Base-by-base conservation (phyloP, 1,140 invertebrate genomes). In the Drosophila repleta region DNA sequence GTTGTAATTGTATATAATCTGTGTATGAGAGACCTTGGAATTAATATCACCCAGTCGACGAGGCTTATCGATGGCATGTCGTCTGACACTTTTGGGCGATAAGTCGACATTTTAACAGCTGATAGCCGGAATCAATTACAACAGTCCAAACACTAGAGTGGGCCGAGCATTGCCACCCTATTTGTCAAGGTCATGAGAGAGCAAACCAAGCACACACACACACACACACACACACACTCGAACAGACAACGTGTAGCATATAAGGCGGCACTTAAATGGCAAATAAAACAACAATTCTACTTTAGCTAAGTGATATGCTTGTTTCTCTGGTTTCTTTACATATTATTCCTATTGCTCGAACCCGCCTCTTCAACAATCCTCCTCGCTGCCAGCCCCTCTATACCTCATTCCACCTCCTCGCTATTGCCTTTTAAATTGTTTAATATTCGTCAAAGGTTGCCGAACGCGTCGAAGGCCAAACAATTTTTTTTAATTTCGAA, bases 391-490 rank as follows among this genome's bases (percentile, higher is more conserved):
- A 3, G 4, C 3, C 4, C 39, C 45, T 20, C 8, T 18, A 3
- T 32, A 13, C 17, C 4, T 4, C 37, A 4, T 17, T 11, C 15
- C 35, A 8, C 13, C 4, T 24, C 11, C 39, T 6, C n/a, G n/a
- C 13, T 21, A n/a, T 62, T 76, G 57, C 68, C 73, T 70, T 75
- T 85, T 68, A 88, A 88, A 88, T 87, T 88, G 83, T 82, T 87
- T 87, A 88, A 87, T 88, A 87, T 87, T 87, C 82, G 75, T 88
- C 75, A 88, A 88, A 88, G 83, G 83, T 88, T 79, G 76, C 76
- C 81, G 83, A 83, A 88, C 83, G 83, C 84, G 48, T 66, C 72
- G 79, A 88, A 88, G 83, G 83, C 83, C 83, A 88, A 88, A 88
- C 83, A 88, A 79, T 58, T 58, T 29, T 63, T 70, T 57, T 55